Conservation (phyloP, 2,888 invertebrate species). For the Netelia melanura region DNA sequence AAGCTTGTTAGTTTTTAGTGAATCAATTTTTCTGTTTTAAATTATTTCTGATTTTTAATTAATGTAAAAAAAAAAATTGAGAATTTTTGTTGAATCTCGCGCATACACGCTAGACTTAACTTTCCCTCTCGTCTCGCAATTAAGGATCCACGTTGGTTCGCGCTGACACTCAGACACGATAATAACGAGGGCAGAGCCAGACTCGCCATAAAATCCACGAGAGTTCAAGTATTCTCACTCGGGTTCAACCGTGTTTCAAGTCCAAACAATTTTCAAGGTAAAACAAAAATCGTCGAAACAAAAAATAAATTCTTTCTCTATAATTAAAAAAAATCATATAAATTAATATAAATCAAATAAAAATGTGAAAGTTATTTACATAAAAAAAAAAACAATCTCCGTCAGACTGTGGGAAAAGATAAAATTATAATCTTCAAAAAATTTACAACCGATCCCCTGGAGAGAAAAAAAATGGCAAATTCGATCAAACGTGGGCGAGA, state of each 20-base stretch:
- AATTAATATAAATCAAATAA: neutral
- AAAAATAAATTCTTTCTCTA: neutral
- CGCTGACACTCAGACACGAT: slow-evolving; percentile 14
- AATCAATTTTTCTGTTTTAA: too few relatives aligned
- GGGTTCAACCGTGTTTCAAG: slow-evolving; percentile 23
- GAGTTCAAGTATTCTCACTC: slow-evolving; percentile 38
- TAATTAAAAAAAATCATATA: too few relatives aligned
- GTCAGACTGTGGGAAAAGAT: too few relatives aligned
- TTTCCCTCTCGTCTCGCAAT: slow-evolving; percentile 30
- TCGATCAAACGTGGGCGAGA: slow-evolving; percentile 10
- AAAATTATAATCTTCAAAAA: neutral
- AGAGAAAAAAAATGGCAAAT: neutral
- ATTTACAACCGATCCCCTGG: neutral
- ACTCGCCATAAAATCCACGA: slow-evolving; percentile 29
- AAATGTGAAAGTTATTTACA: neutral
- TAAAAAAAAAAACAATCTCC: too few relatives aligned
- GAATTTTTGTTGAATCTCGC: neutral
- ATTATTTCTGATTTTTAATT: neutral
- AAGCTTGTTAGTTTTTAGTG: too few relatives aligned
- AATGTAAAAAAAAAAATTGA: neutral
- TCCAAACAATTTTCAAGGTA: neutral
- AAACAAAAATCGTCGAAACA: neutral
- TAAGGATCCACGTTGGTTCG: slow-evolving; percentile 14
- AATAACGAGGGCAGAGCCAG: slow-evolving; percentile 14
- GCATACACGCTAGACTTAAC: slow-evolving; percentile 19